Percentiles rank a stretch among this genome's conserved stretches.
Evolutionary conservation across 2,797 vertebrate genomes (phyloP).

Genomic region (Zenarchopterus dispar): DNA sequence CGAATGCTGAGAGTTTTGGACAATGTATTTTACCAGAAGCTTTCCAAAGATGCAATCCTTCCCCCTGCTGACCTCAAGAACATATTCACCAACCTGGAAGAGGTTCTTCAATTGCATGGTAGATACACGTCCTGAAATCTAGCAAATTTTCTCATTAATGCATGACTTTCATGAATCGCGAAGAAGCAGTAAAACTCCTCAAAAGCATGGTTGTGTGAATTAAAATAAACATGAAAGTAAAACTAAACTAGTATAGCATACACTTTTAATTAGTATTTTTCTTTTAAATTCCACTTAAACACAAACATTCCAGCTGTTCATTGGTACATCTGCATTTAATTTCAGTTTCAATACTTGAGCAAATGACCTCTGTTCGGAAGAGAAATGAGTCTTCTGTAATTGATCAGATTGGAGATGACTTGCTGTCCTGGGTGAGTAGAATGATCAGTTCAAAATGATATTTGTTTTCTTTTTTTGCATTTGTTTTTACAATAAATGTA

Average conservation of each 20-base stretch:
- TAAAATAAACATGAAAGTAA: neutral
- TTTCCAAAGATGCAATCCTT: slow-evolving; percentile 88
- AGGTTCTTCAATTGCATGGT: slow-evolving; percentile 92
- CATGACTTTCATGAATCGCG: neutral
- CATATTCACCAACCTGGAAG: slow-evolving; percentile 94
- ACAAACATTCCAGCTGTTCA: slow-evolving; percentile 9
- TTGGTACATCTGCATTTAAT: slow-evolving; percentile 36
- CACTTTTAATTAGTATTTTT: neutral
- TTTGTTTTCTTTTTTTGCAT: slow-evolving; percentile 32
- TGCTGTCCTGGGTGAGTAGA: slow-evolving; percentile 91
- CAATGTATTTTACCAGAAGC: slow-evolving; percentile 91
- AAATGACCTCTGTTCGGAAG: slow-evolving; percentile 90
- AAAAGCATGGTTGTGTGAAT: neutral
- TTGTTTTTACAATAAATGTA: slow-evolving; percentile 29
- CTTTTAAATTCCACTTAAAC: neutral
- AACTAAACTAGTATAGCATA: slow-evolving; percentile 1
- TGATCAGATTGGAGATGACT: slow-evolving; percentile 93
- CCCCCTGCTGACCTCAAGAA: slow-evolving; percentile 87
- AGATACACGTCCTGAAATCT: slow-evolving; percentile 13
- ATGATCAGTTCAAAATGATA: slow-evolving; percentile 48
- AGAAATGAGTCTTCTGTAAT: slow-evolving; percentile 93
- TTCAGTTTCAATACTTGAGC: slow-evolving; percentile 89
- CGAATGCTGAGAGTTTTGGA: slow-evolving; percentile 91
- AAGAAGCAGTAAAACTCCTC: neutral
- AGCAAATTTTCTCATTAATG: too few relatives aligned